Evolutionary conservation across 2,888 invertebrate species (phyloP), one percentile per base, ranked within the genome.

Genomic region (Keiferia lycopersicella): DNA sequence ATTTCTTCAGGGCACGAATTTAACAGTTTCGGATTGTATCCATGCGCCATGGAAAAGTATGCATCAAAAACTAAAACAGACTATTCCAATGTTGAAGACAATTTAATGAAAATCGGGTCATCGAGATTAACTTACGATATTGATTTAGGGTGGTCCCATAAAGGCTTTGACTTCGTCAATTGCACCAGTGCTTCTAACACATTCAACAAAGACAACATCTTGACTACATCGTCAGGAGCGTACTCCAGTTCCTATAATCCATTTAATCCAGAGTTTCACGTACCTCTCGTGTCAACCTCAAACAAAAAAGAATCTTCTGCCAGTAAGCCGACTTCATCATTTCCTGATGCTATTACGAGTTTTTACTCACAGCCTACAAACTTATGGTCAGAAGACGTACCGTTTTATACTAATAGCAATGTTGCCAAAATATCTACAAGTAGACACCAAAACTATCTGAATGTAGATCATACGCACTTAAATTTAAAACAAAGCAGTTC

Each of bases 31-130:
- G 87, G 88, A 0, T 78, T 91, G 16, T 91, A 91, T 73, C 91
- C 91, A 1, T 91, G 91, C 74, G 91, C 91, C 1, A 88, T 91
- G 83, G 91, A 91, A 71, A 91, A 90, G 72, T 91, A 89, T 72
- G 68, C 84, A 8, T 74, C 84, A 6, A 91, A 91, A 78, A 88
- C 78, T 69, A 91, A 91, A 78, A 56, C 86, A 1, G 91, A 91
- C 59, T 89, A 79, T 68, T 69, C 82, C 51, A 87, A 84, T 72
- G 83, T 91, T 20, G 91, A 91, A 71, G 91, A 91, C 59, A 90
- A 84, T 71, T 76, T 91, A 30, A 91, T 91, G 88, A 91, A 91
- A 78, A 88, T 90, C 61, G 88, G 86, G 1, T 86, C 88, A 6
- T 89, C 91, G 10, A 80, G 91, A 72, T 77, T 91, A 70, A 91